Evolutionary conservation across 2,888 invertebrate species (phyloP).

Genomic region (Lasius fuliginosus): DNA sequence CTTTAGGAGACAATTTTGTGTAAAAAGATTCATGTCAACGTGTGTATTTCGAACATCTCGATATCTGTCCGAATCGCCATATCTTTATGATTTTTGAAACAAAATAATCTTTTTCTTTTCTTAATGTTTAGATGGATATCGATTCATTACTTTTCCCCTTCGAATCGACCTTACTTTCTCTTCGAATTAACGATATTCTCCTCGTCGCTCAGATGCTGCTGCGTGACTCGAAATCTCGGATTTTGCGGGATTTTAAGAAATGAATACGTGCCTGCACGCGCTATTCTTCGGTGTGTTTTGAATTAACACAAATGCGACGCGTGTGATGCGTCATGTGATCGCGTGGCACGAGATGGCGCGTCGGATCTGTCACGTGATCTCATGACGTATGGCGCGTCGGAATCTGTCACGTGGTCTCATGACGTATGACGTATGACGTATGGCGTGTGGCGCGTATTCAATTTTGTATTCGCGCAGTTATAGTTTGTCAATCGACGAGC

Average conservation of each 20-base stretch:
- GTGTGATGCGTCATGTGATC: too few species aligned
- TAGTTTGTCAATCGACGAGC: background rate
- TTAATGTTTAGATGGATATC: too few species aligned
- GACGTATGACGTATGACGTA: background rate
- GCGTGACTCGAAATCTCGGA: background rate
- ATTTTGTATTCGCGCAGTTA: background rate
- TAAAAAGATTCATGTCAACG: background rate
- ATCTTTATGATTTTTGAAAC: background rate
- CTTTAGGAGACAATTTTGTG: background rate
- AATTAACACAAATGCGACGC: background rate
- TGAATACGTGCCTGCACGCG: background rate
- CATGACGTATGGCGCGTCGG: too few species aligned
- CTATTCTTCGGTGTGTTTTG: background rate
- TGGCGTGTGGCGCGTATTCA: background rate
- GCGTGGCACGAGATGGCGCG: background rate
- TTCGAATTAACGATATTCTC: background rate
- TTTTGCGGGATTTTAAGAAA: background rate
- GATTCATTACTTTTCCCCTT: background rate
- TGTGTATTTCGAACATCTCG: background rate
- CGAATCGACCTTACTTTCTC: background rate
- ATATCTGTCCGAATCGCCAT: background rate
- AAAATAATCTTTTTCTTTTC: background rate
- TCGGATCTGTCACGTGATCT: background rate
- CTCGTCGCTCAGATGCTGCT: background rate
- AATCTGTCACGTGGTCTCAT: background rate